These are phyloP conservation scores for Chionoecetes opilio DNA, from an alignment of 1,140 invertebrate genomes.

Conservation along the genomic window DNA sequence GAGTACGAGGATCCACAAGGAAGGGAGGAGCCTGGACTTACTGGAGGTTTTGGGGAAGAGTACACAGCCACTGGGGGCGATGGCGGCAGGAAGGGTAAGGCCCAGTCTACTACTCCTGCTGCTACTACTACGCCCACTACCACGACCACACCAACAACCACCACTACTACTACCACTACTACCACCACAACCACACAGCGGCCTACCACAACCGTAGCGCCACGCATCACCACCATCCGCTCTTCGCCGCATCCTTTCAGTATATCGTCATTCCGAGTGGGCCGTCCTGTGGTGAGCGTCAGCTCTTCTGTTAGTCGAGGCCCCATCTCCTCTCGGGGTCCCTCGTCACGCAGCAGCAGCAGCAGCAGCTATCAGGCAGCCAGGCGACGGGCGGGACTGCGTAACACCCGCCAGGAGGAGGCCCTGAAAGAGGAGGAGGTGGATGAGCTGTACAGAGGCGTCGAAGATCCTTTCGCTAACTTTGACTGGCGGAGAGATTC, in stretches of 20 bases:
- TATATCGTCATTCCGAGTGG: conserved; percentile 52
- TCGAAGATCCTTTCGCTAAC: conserved; percentile 79
- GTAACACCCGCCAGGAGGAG: conserved; percentile 47
- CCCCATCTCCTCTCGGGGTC: not conserved
- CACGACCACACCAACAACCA: conserved; percentile 68
- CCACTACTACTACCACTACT: conserved; percentile 73
- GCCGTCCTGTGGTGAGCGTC: conserved; percentile 68
- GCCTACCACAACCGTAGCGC: conserved; percentile 64
- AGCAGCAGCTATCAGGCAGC: no score
- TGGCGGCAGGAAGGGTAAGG: conserved; percentile 48
- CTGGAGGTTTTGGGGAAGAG: not conserved
- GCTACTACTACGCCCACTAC: conserved; percentile 52
- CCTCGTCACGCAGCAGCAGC: not conserved
- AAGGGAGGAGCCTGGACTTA: not conserved
- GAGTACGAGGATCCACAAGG: conserved; percentile 74
- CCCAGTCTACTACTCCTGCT: conserved; percentile 34
- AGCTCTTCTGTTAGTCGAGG: conserved; percentile 22
- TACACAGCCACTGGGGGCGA: not conserved
- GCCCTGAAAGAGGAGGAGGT: conserved; percentile 38
- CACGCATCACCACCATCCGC: not conserved
- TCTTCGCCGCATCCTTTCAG: conserved; percentile 39
- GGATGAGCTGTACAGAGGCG: conserved; percentile 54
- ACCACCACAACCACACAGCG: conserved; percentile 55
- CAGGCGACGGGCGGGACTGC: not conserved
- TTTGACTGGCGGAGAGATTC: conserved; percentile 79